phyloP scores from a whole-genome alignment of 1,140 invertebrate species.

The Drosophila funebris region DNA sequence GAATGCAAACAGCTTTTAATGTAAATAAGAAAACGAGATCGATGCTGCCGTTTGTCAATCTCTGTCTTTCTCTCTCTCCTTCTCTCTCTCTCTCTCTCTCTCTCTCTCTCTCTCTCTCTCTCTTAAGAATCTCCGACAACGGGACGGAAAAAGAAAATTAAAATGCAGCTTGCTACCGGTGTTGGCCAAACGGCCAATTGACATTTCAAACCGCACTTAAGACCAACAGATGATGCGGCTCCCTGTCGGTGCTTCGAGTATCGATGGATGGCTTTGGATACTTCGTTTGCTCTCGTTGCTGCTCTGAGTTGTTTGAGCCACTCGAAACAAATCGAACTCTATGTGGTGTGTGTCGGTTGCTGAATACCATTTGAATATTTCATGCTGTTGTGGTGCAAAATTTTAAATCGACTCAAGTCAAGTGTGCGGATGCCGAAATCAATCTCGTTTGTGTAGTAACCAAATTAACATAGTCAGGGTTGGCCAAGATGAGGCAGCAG shows the following conservation, averaged over 20 bases:
- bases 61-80: too few relatives aligned
- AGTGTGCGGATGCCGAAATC: conserved; percentile 79
- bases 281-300: conserved; percentile 27
- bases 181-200: conserved; percentile 65
- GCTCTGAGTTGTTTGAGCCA: conserved; percentile 47
- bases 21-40: conserved; percentile 84
- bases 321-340: conserved; percentile 75
- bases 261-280: conserved; percentile 35
- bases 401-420: conserved; percentile 82
- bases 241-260: conserved; percentile 11
- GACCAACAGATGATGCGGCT: conserved; percentile 42
- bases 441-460: conserved; percentile 79
- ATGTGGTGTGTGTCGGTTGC: conserved; percentile 10
- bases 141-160: conserved; percentile 59
- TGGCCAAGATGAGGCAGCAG: neutral
- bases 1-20: conserved; percentile 84
- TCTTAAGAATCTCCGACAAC: conserved; percentile 1
- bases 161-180: conserved; percentile 69
- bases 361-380: conserved; percentile 81
- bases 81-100: neutral
- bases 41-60: conserved; percentile 63
- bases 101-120: neutral
- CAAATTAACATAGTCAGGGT: conserved; percentile 70
- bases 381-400: conserved; percentile 80
- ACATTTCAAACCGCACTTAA: conserved; percentile 84